Base-by-base conservation (phyloP, 2,113 vertebrate species). In the Hippocampus comes region DNA sequence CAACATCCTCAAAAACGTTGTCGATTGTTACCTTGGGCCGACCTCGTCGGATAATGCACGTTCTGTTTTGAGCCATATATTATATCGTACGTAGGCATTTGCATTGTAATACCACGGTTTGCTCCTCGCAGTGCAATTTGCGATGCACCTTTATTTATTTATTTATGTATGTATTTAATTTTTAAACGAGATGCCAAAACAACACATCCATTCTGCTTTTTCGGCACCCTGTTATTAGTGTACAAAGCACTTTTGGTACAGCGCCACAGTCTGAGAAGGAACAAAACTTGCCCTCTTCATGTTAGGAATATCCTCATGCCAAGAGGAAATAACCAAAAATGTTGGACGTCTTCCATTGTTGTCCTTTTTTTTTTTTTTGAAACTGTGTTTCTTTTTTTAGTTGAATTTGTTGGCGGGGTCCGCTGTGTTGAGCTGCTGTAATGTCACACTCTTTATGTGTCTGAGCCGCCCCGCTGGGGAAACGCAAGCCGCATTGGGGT, bases 261-360 rank as follows among this genome's bases (percentile, higher is more conserved):
- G 53, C n/a, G 25, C 27, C 6, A 27, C 25, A 30, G 14, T 60
- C 5, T 14, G 14, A 30, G 21, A 42, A 43, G 20, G 38, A 41
- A 64, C 20, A 41, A 1, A 42, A 38, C 63, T 64, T 64, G 18
- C n/a, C 55, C 3, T n/a, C 63, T 64, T 12, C 20, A 11, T 64
- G 38, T 64, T 64, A 64, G 41, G 21, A 63, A 63, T 41, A 63
- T 34, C 61, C 20, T 11, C 34, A 1, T 41, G 61, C 34, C 63
- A n/a, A 64, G 20, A 43, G 63, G 63, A 64, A 64, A 64, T 63
- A 23, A 41, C 61, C 57, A 27, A 63, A 63, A 63, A 63, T 43
- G 63, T 42, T 64, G 38, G 63, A 64, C 23, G 38, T 42, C 63
- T 42, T 64, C 63, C 63, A 42, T 64, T 64, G 57, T 30, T 60